phyloP scores from a whole-genome alignment of 2,888 invertebrate species.

The Mycogona germanica region DNA sequence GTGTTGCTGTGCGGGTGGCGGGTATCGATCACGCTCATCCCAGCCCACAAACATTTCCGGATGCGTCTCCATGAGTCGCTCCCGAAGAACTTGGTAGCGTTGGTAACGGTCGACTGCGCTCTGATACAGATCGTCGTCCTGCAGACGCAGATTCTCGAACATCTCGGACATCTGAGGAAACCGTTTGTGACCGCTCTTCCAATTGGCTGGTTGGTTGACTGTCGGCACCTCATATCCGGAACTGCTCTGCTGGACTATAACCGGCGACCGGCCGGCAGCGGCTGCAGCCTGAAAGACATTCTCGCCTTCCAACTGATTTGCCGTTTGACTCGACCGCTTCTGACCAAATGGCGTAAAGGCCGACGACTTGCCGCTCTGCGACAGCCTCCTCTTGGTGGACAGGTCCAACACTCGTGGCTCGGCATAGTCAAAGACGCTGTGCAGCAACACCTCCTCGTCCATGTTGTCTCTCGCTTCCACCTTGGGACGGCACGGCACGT shows the following conservation, averaged over 20 bases:
- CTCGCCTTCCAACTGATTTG: too few species aligned
- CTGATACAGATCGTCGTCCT: constrained; percentile 13
- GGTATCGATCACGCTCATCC: constrained; percentile 31
- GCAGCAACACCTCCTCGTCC: too few species aligned
- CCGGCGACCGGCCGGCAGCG: too few species aligned
- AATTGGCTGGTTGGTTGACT: background rate
- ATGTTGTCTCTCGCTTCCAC: background rate
- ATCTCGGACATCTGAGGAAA: constrained; percentile 15
- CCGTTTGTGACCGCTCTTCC: background rate
- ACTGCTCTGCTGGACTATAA: background rate
- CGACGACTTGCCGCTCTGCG: constrained; percentile 1
- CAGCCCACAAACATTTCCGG: constrained; percentile 42
- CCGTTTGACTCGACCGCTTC: too few species aligned
- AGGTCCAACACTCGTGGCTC: constrained; percentile 6
- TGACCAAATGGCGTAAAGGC: background rate
- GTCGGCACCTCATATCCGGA: background rate
- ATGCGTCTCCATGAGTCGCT: constrained; percentile 37
- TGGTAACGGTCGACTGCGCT: background rate
- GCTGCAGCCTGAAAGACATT: too few species aligned
- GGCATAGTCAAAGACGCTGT: background rate
- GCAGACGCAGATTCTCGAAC: constrained; percentile 18
- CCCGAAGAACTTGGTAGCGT: constrained; percentile 14
- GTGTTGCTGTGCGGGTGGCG: background rate
- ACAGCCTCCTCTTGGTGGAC: constrained; percentile 7
- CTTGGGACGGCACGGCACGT: background rate